Evolutionary conservation across 2,888 invertebrate species (phyloP), one percentile per base, ranked within the genome.

Genomic region (Cheilosia variabilis): DNA sequence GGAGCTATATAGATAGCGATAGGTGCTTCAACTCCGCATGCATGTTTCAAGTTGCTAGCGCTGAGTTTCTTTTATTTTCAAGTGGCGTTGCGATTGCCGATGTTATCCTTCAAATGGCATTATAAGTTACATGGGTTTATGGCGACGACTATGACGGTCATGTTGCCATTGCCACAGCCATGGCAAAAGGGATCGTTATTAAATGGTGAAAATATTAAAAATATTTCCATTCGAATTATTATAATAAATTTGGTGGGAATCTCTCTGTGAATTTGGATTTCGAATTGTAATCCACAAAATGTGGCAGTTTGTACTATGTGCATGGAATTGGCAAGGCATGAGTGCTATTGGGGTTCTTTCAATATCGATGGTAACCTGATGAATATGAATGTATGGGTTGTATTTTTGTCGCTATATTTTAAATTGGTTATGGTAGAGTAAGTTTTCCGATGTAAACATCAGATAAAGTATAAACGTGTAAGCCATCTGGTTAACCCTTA

Each of bases 111-210:
- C 2, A 63, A 79, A 69, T 78, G 75, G 69, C 60, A 75, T 71
- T 84, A 79, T 79, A 75, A 84, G 75, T 71, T 69, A 75, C 79
- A 75, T 69, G 57, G 65, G 69, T 69, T 73, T 73, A 69, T 65
- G 72, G 72, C 19, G 57, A 76, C 24, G 34, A 27, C 62, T 17
- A 34, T 62, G 75, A 3, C 37, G 37, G 37, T 37, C 10, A 34
- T 17, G 45, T 9, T 45, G n/a, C 45, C 45, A n/a, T 45, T 41
- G 10, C 19, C 31, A 50, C 47, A 57, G 60, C 22, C 19, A 27
- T 68, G 83, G 68, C 57, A 84, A 84, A 65, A n/a, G 68, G 79
- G 63, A 84, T 84, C 75, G 71, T 84, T 84, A 79, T 84, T 79
- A 84, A 84, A 75, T 79, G 58, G 57, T 47, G 13, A 22, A 60